A percentile compares a stretch with the other conserved stretches of the same genome.
Conservation (phyloP, 2,113 vertebrate genomes). For the Holacanthus passer region DNA sequence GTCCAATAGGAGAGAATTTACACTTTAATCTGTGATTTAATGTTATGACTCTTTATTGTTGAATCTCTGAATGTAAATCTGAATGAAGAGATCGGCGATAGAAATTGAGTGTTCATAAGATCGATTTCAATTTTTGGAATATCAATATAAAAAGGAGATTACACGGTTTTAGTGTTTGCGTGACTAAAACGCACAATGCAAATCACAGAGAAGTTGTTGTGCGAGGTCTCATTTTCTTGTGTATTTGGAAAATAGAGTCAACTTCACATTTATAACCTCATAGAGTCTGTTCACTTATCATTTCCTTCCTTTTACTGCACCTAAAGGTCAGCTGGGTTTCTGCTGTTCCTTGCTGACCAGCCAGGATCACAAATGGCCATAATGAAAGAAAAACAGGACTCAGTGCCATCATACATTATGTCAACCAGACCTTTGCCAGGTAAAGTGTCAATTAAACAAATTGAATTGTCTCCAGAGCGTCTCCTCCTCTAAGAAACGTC, state of each 20-base stretch:
- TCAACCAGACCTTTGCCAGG: too few species aligned
- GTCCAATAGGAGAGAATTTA: constrained; percentile 18
- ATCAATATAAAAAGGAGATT: not conserved
- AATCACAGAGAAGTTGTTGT: not conserved
- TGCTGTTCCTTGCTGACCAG: not conserved
- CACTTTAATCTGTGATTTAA: not conserved
- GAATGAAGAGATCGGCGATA: not conserved
- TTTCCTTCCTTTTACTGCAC: not conserved
- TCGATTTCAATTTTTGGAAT: not conserved
- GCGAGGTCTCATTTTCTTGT: not conserved
- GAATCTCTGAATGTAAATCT: not conserved
- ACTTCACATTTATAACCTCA: not conserved
- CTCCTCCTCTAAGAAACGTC: not conserved
- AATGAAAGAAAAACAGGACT: not conserved
- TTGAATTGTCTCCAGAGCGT: not conserved
- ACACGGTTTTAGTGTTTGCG: not conserved
- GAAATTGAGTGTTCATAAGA: not conserved
- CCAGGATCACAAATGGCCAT: not conserved
- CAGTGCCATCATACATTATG: not conserved
- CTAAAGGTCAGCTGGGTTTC: constrained; percentile 12
- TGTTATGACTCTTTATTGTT: not conserved
- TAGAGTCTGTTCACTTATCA: not conserved
- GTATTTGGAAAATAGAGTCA: not conserved
- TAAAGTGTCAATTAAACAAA: not conserved
- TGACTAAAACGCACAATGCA: not conserved